Conservation (phyloP, 92 coral and sea anemone species). For the Phenganax subtilis region DNA sequence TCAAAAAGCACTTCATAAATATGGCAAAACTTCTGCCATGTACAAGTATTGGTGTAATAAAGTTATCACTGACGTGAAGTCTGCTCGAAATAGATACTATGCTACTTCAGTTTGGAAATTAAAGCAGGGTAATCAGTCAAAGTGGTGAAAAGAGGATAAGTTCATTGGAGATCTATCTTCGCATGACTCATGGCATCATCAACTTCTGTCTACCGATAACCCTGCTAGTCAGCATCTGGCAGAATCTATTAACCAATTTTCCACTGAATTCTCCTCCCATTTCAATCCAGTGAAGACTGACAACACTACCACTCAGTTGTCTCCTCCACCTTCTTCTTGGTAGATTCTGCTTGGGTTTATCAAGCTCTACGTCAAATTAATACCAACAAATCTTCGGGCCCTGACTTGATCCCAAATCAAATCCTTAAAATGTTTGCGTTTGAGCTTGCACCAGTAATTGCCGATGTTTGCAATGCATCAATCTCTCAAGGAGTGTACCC, state of each 20-base stretch:
- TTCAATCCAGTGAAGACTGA: background rate
- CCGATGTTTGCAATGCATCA: too few relatives aligned
- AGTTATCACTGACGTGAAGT: background rate
- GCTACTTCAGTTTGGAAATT: background rate
- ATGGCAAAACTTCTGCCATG: background rate
- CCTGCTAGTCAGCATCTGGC: background rate
- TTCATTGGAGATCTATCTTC: background rate
- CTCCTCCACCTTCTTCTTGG: too few relatives aligned
- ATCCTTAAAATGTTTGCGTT: too few relatives aligned
- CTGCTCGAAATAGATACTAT: background rate
- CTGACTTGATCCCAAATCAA: too few relatives aligned
- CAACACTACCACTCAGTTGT: background rate
- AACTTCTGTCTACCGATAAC: background rate
- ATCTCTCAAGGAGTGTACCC: too few relatives aligned
- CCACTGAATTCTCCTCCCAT: background rate
- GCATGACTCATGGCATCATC: background rate
- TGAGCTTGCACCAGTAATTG: too few relatives aligned
- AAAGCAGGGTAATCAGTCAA: background rate
- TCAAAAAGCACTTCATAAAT: background rate
- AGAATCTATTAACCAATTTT: background rate
- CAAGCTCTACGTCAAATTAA: too few relatives aligned
- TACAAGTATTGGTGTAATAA: background rate
- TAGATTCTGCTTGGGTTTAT: too few relatives aligned
- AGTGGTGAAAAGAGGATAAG: constrained; percentile 17
- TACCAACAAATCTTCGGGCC: too few relatives aligned